Conservation (phyloP, 2,113 vertebrate genomes). For the Anarhynchus alexandrinus region DNA sequence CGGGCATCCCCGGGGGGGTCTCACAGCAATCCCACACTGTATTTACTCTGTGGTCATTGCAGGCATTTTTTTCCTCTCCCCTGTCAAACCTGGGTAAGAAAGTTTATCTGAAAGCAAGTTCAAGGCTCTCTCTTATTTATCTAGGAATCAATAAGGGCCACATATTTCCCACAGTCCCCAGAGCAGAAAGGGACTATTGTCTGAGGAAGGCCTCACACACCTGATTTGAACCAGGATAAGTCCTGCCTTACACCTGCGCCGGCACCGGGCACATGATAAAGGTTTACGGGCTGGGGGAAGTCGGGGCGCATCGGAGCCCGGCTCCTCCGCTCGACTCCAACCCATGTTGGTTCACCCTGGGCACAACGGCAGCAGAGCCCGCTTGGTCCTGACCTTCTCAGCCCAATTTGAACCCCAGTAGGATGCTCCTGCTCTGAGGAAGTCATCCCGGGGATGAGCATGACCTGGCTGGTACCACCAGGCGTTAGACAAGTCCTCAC, state of each 20-base stretch:
- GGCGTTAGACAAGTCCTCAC: background rate
- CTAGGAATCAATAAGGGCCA: conserved; percentile 77
- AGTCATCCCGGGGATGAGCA: background rate
- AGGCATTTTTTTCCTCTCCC: conserved; percentile 49
- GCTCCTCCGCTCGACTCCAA: background rate
- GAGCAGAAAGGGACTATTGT: conserved; percentile 70
- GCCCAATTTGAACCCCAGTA: background rate
- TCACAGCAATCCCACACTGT: background rate
- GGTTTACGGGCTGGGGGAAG: background rate
- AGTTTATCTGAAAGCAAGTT: conserved; percentile 74
- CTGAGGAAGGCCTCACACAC: conserved; percentile 15
- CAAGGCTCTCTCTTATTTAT: conserved; percentile 76
- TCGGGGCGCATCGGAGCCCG: background rate
- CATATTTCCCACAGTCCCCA: conserved; percentile 75
- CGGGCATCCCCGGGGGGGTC: background rate
- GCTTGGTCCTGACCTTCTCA: background rate
- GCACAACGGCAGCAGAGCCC: background rate
- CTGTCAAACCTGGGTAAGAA: conserved; percentile 1
- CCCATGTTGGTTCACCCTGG: background rate
- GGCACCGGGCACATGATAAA: background rate
- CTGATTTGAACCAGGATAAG: conserved; percentile 27
- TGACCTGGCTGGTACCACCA: background rate
- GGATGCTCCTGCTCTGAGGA: background rate
- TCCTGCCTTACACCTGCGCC: background rate
- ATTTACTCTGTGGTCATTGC: conserved; percentile 43